These are phyloP conservation scores for Choristoneura fumiferana DNA, from an alignment of 1,140 invertebrate genomes.

Conservation along the genomic window DNA sequence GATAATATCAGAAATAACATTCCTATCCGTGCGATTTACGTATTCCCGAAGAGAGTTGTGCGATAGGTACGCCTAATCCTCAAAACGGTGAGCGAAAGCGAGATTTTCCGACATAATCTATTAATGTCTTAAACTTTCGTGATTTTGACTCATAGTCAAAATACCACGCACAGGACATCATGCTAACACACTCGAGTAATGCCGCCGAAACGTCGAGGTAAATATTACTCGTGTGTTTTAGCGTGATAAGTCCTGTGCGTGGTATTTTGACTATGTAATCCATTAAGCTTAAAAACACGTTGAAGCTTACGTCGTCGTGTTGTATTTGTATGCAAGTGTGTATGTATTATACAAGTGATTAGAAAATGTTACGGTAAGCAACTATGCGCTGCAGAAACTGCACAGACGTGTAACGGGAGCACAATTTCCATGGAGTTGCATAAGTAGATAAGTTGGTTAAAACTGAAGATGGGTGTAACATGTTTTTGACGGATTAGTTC, in stretches of 20 bases:
- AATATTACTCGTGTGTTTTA: too few species aligned
- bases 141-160: too few species aligned
- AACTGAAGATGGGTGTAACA: constrained; percentile 36
- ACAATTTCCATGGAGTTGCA: neutral
- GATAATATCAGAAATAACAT: too few species aligned
- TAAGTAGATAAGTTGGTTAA: constrained; percentile 24
- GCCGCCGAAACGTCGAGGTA: too few species aligned
- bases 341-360: constrained; percentile 5
- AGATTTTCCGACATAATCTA: constrained; percentile 3
- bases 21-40: too few species aligned
- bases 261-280: too few species aligned
- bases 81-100: neutral
- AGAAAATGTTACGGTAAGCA: constrained; percentile 12
- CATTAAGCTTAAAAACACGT: constrained; percentile 1
- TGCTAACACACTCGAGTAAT: too few species aligned
- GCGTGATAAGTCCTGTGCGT: too few species aligned
- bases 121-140: too few species aligned
- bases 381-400: neutral
- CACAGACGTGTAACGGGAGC: neutral
- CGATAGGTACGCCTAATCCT: neutral
- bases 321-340: too few species aligned
- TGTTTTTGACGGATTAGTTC: constrained; percentile 49
- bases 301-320: neutral
- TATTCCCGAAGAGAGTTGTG: too few species aligned
- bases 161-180: too few species aligned